These are phyloP conservation scores for Tauraco erythrolophus DNA, from an alignment of 2,113 vertebrate genomes.

Conservation along the genomic window DNA sequence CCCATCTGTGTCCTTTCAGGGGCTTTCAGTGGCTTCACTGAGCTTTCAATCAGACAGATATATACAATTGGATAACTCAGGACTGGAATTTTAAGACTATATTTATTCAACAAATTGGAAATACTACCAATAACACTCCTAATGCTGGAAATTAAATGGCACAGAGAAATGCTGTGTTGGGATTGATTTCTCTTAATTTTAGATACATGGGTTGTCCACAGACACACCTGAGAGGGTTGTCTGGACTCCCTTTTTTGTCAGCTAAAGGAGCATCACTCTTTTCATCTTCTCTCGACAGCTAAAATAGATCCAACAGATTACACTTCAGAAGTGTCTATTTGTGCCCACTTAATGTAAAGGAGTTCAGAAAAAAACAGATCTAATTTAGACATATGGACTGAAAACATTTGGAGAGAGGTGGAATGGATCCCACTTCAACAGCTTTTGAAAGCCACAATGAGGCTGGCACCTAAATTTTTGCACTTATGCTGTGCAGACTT, in stretches of 20 bases:
- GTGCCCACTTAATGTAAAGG: not conserved
- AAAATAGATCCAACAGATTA: not conserved
- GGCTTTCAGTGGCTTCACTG: not conserved
- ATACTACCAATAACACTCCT: not conserved
- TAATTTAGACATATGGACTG: not conserved
- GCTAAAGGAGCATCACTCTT: not conserved
- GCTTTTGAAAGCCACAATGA: not conserved
- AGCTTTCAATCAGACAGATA: not conserved
- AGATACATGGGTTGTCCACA: not conserved
- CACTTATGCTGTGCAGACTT: not conserved
- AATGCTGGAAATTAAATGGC: not conserved
- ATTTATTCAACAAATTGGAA: not conserved
- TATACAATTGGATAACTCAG: not conserved
- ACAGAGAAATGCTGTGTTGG: not conserved
- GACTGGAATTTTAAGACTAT: not conserved
- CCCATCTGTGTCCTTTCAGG: not conserved
- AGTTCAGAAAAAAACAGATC: not conserved
- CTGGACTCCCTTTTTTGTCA: not conserved
- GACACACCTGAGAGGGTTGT: not conserved
- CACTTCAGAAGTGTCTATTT: not conserved
- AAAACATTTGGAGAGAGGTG: not conserved
- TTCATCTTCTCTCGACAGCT: not conserved
- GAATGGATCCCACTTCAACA: not conserved
- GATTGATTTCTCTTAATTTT: not conserved
- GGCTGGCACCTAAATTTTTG: not conserved